Base-by-base conservation (phyloP, 2,113 vertebrate genomes). In the Siniperca knerii region DNA sequence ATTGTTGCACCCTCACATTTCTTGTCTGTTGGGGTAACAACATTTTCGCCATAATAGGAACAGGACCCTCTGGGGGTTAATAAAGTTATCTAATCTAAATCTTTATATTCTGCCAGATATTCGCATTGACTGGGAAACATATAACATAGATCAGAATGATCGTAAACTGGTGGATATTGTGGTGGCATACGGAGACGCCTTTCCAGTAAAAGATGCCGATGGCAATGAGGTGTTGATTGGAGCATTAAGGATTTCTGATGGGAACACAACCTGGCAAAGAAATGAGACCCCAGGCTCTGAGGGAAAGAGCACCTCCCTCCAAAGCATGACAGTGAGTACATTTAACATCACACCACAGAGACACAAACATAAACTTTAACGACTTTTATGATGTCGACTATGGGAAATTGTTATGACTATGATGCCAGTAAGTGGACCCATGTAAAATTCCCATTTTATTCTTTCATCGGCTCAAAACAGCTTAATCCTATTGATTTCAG, bases 81-180 rank as follows among this genome's bases (percentile, higher is more conserved):
- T 50, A 13, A 25, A 57, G 7, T 40, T 21, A 9, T 66, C 2
- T 50, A 8, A 74, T 77, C 35, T 52, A 29, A 64, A 57, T 77
- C 6, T 55, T 33, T 71, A 3, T 70, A 64, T 86, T 11, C 55
- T 33, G 55, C 12, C 88, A 99, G 98, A 98, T 77, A 97, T 99
- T 77, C 97, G 97, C 11, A 70, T 99, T 90, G 97, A 99, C 93
- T 98, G 97, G 97, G 89, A 97, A 88, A 96, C 93, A 2, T 99
- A 96, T 21, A 94, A 95, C 68, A 71, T 93, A 0, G 95, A 97
- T 21, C 61, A 78, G 25, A 90, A 85, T 0, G 95, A 96, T 76
- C 84, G 85, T 35, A 96, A 93, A 71, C 83, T 98, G 79, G 83
- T 99, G 86, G 98, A 99, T 62, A 79, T 98, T 21, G 44, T 97